phyloP scores from a whole-genome alignment of 2,888 invertebrate genomes.

The Axea sp. region DNA sequence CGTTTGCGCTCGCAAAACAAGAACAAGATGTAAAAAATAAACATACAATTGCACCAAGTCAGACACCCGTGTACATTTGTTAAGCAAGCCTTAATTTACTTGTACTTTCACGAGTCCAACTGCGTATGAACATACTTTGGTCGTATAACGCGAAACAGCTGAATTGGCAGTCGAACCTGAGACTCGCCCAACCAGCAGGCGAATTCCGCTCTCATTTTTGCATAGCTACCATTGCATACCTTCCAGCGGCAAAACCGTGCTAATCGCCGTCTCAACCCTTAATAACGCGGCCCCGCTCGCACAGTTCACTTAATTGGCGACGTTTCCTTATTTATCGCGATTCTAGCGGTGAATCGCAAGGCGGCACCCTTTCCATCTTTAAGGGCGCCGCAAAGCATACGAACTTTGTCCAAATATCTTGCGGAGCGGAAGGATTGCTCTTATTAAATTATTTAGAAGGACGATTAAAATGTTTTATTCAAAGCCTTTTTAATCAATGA shows the following conservation, averaged over 20 bases:
- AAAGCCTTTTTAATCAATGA: neutral
- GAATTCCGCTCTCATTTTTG: constrained; percentile 71
- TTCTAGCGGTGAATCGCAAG: constrained; percentile 51
- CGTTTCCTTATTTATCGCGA: constrained; percentile 71
- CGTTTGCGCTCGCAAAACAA: constrained; percentile 29
- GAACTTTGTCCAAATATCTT: constrained; percentile 49
- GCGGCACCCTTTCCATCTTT: constrained; percentile 58
- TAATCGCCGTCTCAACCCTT: constrained; percentile 75
- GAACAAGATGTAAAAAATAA: constrained; percentile 30
- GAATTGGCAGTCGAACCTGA: constrained; percentile 47
- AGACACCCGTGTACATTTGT: constrained; percentile 44
- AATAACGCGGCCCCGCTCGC: constrained; percentile 56
- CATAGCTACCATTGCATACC: constrained; percentile 34
- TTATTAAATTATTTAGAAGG: constrained; percentile 19
- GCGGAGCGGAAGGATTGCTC: neutral
- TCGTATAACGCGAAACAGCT: constrained; percentile 45
- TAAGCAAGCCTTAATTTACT: constrained; percentile 56
- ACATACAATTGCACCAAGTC: constrained; percentile 36
- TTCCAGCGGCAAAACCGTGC: constrained; percentile 65
- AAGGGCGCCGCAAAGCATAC: constrained; percentile 22
- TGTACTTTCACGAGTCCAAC: constrained; percentile 46
- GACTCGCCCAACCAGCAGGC: constrained; percentile 68
- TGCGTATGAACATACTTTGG: constrained; percentile 54
- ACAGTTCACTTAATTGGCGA: constrained; percentile 75
- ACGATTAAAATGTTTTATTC: constrained; percentile 8